These are phyloP conservation scores for Catharus minimus DNA, from an alignment of 2,113 vertebrate genomes.

Conservation along the genomic window DNA sequence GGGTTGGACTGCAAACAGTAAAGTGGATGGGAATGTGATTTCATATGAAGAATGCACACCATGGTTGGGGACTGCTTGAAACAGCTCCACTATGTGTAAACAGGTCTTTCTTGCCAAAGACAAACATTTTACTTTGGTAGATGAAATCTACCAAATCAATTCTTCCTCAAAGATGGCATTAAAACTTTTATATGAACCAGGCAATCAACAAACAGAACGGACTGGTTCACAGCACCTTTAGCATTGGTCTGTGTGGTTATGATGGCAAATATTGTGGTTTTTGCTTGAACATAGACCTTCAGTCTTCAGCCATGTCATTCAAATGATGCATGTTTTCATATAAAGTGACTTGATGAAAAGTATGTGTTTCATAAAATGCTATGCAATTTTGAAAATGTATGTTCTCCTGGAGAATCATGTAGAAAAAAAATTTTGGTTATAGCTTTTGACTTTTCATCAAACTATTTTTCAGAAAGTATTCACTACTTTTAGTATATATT, in stretches of 20 bases:
- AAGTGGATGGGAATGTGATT: background rate
- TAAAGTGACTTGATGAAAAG: background rate
- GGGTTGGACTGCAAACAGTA: background rate
- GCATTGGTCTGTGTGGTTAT: background rate
- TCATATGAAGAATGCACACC: rapidly evolving
- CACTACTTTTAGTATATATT: background rate
- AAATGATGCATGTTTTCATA: background rate
- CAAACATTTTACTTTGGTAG: background rate
- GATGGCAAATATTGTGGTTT: background rate
- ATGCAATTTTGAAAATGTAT: background rate
- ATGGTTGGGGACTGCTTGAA: rapidly evolving
- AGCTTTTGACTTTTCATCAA: background rate
- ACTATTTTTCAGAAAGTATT: background rate
- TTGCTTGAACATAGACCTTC: background rate
- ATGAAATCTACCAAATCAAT: background rate
- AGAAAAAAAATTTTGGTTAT: background rate
- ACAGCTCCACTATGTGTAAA: background rate
- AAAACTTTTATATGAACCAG: background rate
- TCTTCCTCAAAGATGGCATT: background rate
- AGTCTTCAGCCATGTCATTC: background rate
- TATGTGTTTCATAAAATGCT: background rate
- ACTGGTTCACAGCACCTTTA: background rate
- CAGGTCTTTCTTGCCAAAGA: background rate
- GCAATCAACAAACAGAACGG: background rate
- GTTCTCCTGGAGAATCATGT: background rate